Base-by-base conservation (phyloP, 1,140 invertebrate genomes). In the Glossosoma conforme region DNA sequence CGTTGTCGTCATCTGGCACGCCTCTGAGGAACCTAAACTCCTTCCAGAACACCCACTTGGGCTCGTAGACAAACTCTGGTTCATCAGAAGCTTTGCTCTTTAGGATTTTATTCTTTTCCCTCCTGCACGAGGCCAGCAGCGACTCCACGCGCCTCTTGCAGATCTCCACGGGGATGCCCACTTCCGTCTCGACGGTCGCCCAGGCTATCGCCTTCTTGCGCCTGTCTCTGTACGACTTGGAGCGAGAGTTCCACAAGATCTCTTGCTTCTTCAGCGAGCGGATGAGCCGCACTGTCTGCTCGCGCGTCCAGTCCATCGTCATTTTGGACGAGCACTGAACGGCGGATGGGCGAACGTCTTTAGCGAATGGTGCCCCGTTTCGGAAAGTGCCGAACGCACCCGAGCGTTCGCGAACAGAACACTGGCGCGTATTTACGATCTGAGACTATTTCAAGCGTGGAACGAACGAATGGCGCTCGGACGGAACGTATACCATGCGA, bases 21-120 rank as follows among this genome's bases (percentile, higher is more conserved):
- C 43, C 51, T 8, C 51, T 32, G 11, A 58, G 15, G 13, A 58
- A 58, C 18, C 30, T 51, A 28, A 58, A 47, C 19, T 58, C 56
- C 18, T 47, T 58, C 56, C 56, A 58, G 20, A 44, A 58, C n/a
- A 49, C 25, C 56, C 56, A 58, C 22, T 54, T 58, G 6, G 56
- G 56, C 15, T 36, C 42, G 35, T 54, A 54, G 3, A 54, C 46
- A 15, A 44, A 36, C 37, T 54, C 47, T 1, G 56, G 56, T 36
- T 43, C 32, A 28, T 58, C 56, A 13, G 14, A 25, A 0, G 25
- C 8, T 30, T 54, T 35, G 44, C 56, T 58, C 24, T 46, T 54
- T 14, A 37, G 15, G 5, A 58, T 54, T 17, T 54, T 58, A 25
- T 51, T 54, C 22, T 46, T 58, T 33, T 58, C 56, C 22, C 56